phyloP scores from a whole-genome alignment of 2,113 vertebrate genomes.

The Crypturellus undulatus region DNA sequence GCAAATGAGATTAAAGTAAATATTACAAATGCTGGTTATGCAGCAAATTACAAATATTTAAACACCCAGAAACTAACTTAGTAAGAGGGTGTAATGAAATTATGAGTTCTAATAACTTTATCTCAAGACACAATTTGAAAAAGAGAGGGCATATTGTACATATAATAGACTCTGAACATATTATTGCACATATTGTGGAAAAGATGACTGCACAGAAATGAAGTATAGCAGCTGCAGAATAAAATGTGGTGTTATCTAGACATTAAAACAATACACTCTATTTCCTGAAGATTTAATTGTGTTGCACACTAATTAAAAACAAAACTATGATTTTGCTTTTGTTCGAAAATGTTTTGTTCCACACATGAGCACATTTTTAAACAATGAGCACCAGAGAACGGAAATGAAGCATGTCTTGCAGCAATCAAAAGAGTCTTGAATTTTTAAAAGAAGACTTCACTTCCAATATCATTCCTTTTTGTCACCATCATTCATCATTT shows the following conservation, averaged over 20 bases:
- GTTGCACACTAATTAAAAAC: slow-evolving; percentile 16
- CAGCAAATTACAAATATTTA: slow-evolving; percentile 38
- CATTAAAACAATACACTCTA: slow-evolving; percentile 46
- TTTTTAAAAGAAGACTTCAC: not conserved
- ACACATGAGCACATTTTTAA: not conserved
- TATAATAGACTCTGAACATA: not conserved
- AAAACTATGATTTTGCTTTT: slow-evolving; percentile 44
- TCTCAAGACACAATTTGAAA: slow-evolving; percentile 3
- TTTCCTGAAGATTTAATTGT: slow-evolving; percentile 47
- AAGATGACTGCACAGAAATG: slow-evolving; percentile 50
- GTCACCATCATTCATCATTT: not conserved
- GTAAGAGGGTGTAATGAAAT: slow-evolving; percentile 26
- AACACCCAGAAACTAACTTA: slow-evolving; percentile 39
- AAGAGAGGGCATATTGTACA: slow-evolving; percentile 37
- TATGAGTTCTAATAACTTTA: slow-evolving; percentile 22
- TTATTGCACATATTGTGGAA: not conserved
- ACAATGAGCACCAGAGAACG: slow-evolving; percentile 34
- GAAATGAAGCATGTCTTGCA: slow-evolving; percentile 73
- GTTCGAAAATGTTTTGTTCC: slow-evolving; percentile 60
- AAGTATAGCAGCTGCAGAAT: slow-evolving; percentile 25
- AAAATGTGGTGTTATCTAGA: slow-evolving; percentile 1
- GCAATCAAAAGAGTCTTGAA: slow-evolving; percentile 30
- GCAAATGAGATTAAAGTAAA: slow-evolving; percentile 55
- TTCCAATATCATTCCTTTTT: not conserved
- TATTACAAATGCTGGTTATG: slow-evolving; percentile 50